Conservation (phyloP, 2,888 invertebrate genomes). For the Eristalinus sepulchralis region DNA sequence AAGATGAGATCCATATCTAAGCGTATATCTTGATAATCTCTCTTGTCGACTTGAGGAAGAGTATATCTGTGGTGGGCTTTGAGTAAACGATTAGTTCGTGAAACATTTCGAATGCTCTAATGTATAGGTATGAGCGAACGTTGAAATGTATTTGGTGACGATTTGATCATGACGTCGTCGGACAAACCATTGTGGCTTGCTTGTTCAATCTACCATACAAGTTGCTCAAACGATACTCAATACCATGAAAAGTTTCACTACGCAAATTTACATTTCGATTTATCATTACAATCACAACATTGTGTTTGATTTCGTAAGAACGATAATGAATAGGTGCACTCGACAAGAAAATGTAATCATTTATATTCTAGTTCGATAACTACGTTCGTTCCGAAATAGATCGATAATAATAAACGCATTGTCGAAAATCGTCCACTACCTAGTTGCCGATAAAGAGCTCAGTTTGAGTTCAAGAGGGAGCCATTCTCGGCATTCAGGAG, state of each 20-base stretch:
- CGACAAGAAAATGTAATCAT: too few species aligned
- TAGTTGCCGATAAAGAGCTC: too few species aligned
- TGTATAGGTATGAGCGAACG: slow-evolving; percentile 28
- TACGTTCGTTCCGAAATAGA: too few species aligned
- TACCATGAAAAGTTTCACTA: slow-evolving; percentile 7
- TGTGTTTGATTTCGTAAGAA: too few species aligned
- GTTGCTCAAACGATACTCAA: slow-evolving; percentile 45
- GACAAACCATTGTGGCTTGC: slow-evolving; percentile 57
- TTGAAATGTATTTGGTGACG: slow-evolving; percentile 61
- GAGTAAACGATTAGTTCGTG: slow-evolving; percentile 43
- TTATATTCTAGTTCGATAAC: too few species aligned
- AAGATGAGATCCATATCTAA: slow-evolving; percentile 65
- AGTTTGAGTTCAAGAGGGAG: too few species aligned
- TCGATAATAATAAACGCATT: too few species aligned
- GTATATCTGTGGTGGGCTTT: slow-evolving; percentile 27
- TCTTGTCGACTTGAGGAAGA: slow-evolving; percentile 15
- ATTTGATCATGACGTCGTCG: slow-evolving; percentile 61
- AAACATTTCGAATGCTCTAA: slow-evolving; percentile 41
- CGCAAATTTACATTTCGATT: neutral
- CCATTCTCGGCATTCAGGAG: too few species aligned
- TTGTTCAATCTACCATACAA: slow-evolving; percentile 65
- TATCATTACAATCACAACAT: too few species aligned
- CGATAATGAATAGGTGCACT: too few species aligned
- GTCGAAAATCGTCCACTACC: too few species aligned
- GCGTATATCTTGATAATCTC: slow-evolving; percentile 60